Evolutionary conservation across 2,888 invertebrate species (phyloP).

Genomic region (Lacanobia oleracea): DNA sequence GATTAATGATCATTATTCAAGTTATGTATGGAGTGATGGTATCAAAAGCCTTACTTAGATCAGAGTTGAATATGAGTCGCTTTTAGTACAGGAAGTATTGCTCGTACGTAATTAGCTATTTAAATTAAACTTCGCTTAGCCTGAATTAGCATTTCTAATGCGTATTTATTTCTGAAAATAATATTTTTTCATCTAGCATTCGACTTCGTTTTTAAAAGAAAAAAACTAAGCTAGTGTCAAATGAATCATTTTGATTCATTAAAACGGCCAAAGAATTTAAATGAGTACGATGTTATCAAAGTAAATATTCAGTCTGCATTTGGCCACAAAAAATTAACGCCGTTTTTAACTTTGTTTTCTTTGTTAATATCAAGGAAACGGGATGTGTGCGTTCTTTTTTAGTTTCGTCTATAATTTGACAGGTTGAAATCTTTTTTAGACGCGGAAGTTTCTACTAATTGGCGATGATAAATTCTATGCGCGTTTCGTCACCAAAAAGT

Average conservation of each 20-base stretch:
- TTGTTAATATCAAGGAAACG: conserved; percentile 69
- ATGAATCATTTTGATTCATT: conserved; percentile 56
- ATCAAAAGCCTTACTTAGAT: conserved; percentile 26
- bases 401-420: conserved; percentile 73
- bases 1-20: background rate
- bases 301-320: conserved; percentile 49
- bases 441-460: conserved; percentile 84
- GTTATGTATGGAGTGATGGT: background rate
- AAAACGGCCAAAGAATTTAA: conserved; percentile 51
- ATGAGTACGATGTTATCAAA: conserved; percentile 58
- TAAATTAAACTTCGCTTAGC: conserved; percentile 16
- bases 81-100: conserved; percentile 3
- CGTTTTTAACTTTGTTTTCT: conserved; percentile 54
- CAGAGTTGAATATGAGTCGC: background rate
- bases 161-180: conserved; percentile 4
- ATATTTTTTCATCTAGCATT: conserved; percentile 7
- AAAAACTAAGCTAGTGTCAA: conserved; percentile 14
- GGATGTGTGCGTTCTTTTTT: conserved; percentile 69
- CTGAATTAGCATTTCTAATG: conserved; percentile 8
- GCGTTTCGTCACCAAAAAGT: conserved; percentile 72
- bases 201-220: conserved; percentile 1
- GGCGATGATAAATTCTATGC: conserved; percentile 80
- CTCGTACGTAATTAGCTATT: background rate
- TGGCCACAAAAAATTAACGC: conserved; percentile 50
- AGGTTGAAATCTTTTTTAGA: conserved; percentile 72